Percentiles rank a stretch among this genome's conserved stretches.
These are phyloP conservation scores for Copsychus sechellarum DNA, from an alignment of 2,113 vertebrate species.

Conservation along the genomic window DNA sequence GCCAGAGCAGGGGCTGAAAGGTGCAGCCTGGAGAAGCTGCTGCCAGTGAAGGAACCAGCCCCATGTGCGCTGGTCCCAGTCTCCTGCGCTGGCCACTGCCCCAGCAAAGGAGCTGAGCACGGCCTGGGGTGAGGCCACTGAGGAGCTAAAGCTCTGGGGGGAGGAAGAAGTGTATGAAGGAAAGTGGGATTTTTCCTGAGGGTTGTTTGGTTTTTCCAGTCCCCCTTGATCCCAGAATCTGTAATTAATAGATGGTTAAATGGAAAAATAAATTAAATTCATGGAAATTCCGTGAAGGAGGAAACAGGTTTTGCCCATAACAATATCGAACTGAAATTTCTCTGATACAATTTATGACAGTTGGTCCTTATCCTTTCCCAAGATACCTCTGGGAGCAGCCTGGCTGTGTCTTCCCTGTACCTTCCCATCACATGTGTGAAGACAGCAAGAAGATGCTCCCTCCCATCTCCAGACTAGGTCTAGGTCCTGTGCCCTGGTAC, in stretches of 20 bases:
- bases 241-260: neutral
- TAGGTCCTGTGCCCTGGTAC: neutral
- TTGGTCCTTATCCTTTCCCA: neutral
- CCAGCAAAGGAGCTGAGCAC: neutral
- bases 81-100: fast-evolving
- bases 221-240: neutral
- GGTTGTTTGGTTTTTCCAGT: neutral
- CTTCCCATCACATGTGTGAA: neutral
- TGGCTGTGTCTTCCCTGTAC: neutral
- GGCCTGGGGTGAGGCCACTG: neutral
- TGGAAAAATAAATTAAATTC: neutral
- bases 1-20: neutral
- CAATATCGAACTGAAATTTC: neutral
- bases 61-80: neutral
- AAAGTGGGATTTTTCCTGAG: neutral
- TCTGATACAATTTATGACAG: neutral
- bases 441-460: neutral
- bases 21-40: neutral
- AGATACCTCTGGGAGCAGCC: neutral
- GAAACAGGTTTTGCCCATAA: neutral
- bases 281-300: neutral
- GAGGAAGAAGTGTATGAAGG: neutral
- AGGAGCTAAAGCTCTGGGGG: neutral
- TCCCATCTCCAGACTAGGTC: neutral
- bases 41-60: neutral